Conservation (phyloP, 1,140 invertebrate species). For the Schlechtendalia chinensis region DNA sequence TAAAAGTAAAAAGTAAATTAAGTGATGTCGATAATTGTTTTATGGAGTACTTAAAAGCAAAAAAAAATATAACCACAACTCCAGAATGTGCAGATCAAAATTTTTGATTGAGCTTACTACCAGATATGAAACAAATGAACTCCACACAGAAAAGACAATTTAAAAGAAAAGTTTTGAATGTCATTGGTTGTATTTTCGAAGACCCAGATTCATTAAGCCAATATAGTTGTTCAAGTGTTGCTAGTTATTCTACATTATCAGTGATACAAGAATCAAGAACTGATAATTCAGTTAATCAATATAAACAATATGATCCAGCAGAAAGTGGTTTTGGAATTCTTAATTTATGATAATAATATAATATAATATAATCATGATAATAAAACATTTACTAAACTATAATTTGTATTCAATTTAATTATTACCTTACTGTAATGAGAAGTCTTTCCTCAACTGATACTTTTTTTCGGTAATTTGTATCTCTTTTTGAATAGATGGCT, state of each 20-base stretch:
- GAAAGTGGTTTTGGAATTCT: not conserved
- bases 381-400: constrained; percentile 1
- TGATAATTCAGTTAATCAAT: constrained; percentile 12
- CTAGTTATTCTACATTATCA: constrained; percentile 6
- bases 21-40: constrained; percentile 15
- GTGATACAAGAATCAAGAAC: not conserved
- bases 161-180: constrained; percentile 12
- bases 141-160: constrained; percentile 11
- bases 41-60: not conserved
- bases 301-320: not conserved
- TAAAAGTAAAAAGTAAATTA: constrained; percentile 7
- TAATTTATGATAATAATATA: not conserved
- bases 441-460: constrained; percentile 15
- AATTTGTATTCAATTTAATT: constrained; percentile 8
- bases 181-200: not conserved
- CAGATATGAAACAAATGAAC: not conserved
- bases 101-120: constrained; percentile 2
- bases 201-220: not conserved
- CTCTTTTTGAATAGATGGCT: constrained; percentile 8
- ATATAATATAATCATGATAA: too few relatives aligned
- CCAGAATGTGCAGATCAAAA: constrained; percentile 13
- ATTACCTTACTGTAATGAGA: constrained; percentile 19
- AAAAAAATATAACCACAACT: not conserved
- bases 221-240: not conserved
- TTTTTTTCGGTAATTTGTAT: constrained; percentile 15